Evolutionary conservation across 2,797 vertebrate species (phyloP).

Genomic region (Miichthys miiuy): DNA sequence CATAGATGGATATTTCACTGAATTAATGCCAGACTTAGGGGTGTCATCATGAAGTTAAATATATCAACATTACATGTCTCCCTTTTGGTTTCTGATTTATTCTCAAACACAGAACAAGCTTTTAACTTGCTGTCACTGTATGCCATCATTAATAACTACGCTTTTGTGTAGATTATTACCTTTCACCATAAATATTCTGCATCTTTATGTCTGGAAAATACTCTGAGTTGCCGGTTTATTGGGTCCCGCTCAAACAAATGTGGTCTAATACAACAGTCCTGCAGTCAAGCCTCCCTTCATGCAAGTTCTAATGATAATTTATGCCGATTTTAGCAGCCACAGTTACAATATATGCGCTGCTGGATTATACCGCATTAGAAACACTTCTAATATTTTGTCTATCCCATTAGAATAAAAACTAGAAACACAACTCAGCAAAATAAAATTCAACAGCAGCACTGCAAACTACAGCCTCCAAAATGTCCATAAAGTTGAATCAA

Average conservation of each 20-base stretch:
- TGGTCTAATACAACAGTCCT: neutral
- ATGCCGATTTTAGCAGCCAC: neutral
- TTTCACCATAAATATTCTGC: neutral
- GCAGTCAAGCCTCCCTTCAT: neutral
- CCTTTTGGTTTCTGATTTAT: too few relatives aligned
- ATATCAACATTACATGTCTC: neutral
- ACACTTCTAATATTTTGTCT: neutral
- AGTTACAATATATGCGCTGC: neutral
- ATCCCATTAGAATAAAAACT: neutral
- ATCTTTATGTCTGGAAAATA: neutral
- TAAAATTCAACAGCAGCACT: neutral
- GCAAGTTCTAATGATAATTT: neutral
- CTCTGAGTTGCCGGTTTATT: neutral
- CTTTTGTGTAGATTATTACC: neutral
- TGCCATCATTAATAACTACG: neutral
- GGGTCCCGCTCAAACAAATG: neutral
- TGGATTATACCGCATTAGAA: neutral
- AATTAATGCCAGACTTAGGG: neutral
- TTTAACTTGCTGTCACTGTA: neutral
- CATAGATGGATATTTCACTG: neutral
- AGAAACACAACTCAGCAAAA: neutral
- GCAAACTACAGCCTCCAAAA: neutral
- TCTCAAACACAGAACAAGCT: neutral
- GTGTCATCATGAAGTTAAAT: neutral
- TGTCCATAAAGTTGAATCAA: neutral